Evolutionary conservation across 1,140 invertebrate species (phyloP).

Genomic region (Euwallacea similis): DNA sequence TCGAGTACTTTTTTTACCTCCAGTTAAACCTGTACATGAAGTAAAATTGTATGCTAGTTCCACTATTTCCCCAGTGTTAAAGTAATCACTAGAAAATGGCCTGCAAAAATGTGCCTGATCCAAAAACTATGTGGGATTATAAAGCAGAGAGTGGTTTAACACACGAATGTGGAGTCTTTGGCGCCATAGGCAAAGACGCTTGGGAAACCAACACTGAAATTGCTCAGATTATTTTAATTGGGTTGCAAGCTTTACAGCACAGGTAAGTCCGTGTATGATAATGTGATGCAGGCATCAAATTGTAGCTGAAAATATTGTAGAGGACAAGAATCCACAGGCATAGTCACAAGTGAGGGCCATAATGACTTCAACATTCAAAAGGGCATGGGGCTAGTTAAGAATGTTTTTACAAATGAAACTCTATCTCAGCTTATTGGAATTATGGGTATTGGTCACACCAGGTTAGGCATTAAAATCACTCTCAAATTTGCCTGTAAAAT

Average conservation of each 20-base stretch:
- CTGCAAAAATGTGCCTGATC: too few relatives aligned
- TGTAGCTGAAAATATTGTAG: constrained; percentile 54
- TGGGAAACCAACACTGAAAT: constrained; percentile 73
- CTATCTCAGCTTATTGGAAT: constrained; percentile 86
- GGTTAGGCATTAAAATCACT: constrained; percentile 58
- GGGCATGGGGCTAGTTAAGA: constrained; percentile 93
- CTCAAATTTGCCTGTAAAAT: too few relatives aligned
- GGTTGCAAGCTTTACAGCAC: constrained; percentile 94
- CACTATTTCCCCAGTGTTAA: too few relatives aligned
- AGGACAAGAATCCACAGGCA: constrained; percentile 94
- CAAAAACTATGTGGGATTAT: not conserved
- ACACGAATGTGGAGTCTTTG: constrained; percentile 94
- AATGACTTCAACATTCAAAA: constrained; percentile 84
- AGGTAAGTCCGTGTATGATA: constrained; percentile 59
- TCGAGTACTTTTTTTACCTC: too few relatives aligned
- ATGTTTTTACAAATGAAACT: constrained; percentile 88
- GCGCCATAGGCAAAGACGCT: constrained; percentile 80
- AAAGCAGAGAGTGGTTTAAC: constrained; percentile 41
- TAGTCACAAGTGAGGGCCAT: constrained; percentile 86
- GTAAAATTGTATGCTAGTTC: too few relatives aligned
- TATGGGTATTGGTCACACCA: constrained; percentile 92
- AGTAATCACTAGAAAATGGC: too few relatives aligned
- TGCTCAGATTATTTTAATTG: constrained; percentile 79
- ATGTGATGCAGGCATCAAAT: not conserved
- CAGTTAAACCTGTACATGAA: too few relatives aligned